phyloP scores from a whole-genome alignment of 2,888 invertebrate species.

The Acleris laterana region DNA sequence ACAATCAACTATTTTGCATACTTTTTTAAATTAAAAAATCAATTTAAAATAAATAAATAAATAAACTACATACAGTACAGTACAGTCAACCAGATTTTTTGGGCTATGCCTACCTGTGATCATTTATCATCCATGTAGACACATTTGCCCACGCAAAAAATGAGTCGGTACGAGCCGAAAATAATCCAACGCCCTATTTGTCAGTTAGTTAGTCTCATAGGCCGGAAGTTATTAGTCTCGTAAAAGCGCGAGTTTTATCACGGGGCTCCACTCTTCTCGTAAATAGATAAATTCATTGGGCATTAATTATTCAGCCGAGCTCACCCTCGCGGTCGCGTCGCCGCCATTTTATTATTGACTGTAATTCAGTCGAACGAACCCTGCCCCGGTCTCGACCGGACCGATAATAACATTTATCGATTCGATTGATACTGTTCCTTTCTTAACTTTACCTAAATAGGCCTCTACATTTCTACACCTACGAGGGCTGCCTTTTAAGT shows the following conservation, averaged over 20 bases:
- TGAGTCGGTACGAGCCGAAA: slow-evolving; percentile 11
- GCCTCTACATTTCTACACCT: background rate
- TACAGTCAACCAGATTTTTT: too few relatives aligned
- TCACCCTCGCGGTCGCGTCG: slow-evolving; percentile 39
- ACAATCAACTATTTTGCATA: background rate
- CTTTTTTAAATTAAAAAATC: background rate
- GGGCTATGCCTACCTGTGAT: slow-evolving; percentile 1
- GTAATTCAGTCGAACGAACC: slow-evolving; percentile 60
- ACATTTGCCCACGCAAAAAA: slow-evolving; percentile 23
- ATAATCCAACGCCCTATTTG: slow-evolving; percentile 31
- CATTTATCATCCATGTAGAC: slow-evolving; percentile 15
- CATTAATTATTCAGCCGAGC: slow-evolving; percentile 44
- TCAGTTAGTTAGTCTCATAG: slow-evolving; percentile 29
- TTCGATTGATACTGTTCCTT: slow-evolving; percentile 57
- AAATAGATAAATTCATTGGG: slow-evolving; percentile 45
- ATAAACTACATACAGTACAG: slow-evolving; percentile 39
- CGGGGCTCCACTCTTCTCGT: slow-evolving; percentile 39
- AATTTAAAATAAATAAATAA: too few relatives aligned
- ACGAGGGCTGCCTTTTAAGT: too few relatives aligned
- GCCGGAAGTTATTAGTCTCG: slow-evolving; percentile 36
- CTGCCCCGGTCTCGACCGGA: slow-evolving; percentile 54
- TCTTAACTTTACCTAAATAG: slow-evolving; percentile 41
- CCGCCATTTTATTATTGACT: slow-evolving; percentile 57
- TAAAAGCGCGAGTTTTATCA: slow-evolving; percentile 35
- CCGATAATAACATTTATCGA: slow-evolving; percentile 67